Evolutionary conservation across 2,113 vertebrate genomes (phyloP).

Genomic region (Clarias magur): DNA sequence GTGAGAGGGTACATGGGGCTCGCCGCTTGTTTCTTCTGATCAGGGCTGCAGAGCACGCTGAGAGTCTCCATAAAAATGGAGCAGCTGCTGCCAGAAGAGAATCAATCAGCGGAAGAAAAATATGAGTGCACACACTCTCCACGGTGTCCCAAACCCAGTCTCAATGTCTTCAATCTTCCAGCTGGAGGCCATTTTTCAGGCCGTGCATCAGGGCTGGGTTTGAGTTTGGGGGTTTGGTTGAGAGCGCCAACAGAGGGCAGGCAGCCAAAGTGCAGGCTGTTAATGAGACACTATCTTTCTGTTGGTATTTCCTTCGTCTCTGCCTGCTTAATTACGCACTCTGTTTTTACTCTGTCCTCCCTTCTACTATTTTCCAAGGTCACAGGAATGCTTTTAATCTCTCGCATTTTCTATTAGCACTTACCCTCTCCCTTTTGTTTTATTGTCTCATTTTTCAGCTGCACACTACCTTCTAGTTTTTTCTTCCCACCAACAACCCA

Average conservation of each 20-base stretch:
- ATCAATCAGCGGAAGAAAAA: background rate
- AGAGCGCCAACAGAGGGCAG: constrained; percentile 19
- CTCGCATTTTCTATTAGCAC: constrained; percentile 5
- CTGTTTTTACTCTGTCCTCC: constrained; percentile 12
- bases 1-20: background rate
- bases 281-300: constrained; percentile 27
- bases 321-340: constrained; percentile 22
- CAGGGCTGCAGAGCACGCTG: background rate
- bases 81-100: constrained; percentile 26
- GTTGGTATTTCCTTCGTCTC: constrained; percentile 18
- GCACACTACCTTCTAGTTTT: background rate
- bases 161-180: background rate
- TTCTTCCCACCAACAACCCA: background rate
- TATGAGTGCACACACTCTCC: background rate
- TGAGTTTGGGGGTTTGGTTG: constrained; percentile 21
- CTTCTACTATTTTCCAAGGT: constrained; percentile 19
- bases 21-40: background rate
- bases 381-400: background rate
- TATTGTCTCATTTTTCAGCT: constrained; percentile 7
- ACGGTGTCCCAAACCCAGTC: background rate
- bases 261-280: constrained; percentile 18
- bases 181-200: constrained; percentile 38
- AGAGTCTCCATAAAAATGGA: constrained; percentile 18
- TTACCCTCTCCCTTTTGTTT: constrained; percentile 11
- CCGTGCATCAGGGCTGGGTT: constrained; percentile 26